A percentile compares a stretch with the other conserved stretches of the same genome.
Evolutionary conservation across 2,113 vertebrate genomes (phyloP).

Genomic region (Elanus axillaris): DNA sequence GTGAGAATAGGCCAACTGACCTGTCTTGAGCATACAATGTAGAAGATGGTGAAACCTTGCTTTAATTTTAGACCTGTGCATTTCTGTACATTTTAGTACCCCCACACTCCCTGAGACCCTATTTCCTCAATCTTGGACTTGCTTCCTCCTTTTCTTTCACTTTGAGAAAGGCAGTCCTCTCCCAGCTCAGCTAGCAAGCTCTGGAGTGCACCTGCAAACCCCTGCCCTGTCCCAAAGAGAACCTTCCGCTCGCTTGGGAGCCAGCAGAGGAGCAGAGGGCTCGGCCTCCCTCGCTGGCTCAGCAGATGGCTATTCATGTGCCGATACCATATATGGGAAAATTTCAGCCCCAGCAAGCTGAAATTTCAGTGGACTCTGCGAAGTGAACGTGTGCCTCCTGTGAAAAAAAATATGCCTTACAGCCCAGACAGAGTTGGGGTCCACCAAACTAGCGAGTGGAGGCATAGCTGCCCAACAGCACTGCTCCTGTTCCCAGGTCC

Average conservation of each 20-base stretch:
- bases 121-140: neutral
- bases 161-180: neutral
- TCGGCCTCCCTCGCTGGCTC: neutral
- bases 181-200: neutral
- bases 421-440: neutral
- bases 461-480: neutral
- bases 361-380: neutral
- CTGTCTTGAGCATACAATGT: neutral
- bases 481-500: neutral
- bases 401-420: neutral
- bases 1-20: neutral
- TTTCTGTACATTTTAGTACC: neutral
- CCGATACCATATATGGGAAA: neutral
- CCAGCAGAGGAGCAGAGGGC: neutral
- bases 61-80: neutral
- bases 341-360: neutral
- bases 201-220: neutral
- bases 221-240: neutral
- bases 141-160: neutral
- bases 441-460: neutral
- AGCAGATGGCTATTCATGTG: neutral
- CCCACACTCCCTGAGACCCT: fast-evolving
- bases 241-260: fast-evolving
- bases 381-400: fast-evolving
- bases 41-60: neutral